Evolutionary conservation across 1,140 invertebrate species (phyloP).

Genomic region (Diorhabda sublineata): DNA sequence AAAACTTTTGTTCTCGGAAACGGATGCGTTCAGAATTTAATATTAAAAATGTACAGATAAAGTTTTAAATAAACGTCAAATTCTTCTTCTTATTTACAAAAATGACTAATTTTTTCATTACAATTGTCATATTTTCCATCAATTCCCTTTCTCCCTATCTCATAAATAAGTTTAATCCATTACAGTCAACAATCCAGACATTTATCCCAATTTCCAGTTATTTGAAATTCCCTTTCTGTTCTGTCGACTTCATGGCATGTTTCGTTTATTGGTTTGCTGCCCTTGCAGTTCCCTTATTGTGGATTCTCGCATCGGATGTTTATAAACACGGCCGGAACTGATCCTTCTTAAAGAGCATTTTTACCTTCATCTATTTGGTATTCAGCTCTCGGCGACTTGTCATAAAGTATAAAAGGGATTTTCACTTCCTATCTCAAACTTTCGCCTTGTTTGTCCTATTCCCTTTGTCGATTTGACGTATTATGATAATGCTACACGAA

Average conservation of each 20-base stretch:
- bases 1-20: neutral
- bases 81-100: no score
- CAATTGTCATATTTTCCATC: no score
- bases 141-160: neutral
- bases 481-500: no score
- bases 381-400: constrained; percentile 1
- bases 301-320: neutral
- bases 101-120: no score
- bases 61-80: no score
- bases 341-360: neutral
- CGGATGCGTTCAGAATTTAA: neutral
- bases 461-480: no score
- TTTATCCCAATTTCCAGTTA: neutral
- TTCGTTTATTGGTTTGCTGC: neutral
- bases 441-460: no score
- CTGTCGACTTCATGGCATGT: neutral
- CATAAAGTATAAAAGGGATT: neutral
- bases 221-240: constrained; percentile 2
- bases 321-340: neutral
- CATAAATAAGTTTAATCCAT: constrained; percentile 3
- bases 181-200: constrained; percentile 2
- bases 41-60: neutral
- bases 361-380: neutral
- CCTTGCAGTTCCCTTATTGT: neutral
- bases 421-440: neutral